These are phyloP conservation scores for Melitaea athalia DNA, from an alignment of 2,888 invertebrate species.

Conservation along the genomic window DNA sequence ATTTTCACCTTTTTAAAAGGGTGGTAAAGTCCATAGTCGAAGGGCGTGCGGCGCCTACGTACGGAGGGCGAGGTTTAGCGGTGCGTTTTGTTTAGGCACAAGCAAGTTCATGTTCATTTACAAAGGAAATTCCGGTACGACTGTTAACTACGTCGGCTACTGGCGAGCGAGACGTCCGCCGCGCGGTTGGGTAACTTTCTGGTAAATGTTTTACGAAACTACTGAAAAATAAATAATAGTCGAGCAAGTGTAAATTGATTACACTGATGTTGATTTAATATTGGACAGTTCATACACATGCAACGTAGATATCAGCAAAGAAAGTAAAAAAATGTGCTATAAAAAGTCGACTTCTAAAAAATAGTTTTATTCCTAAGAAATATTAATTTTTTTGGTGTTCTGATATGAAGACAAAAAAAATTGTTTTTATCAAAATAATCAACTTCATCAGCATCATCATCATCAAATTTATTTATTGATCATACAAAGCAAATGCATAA, in stretches of 20 bases:
- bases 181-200: constrained; percentile 11
- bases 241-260: not conserved
- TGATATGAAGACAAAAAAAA: too few relatives aligned
- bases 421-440: too few relatives aligned
- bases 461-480: too few relatives aligned
- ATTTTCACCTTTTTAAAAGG: constrained; percentile 16
- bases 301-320: too few relatives aligned
- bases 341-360: too few relatives aligned
- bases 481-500: too few relatives aligned
- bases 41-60: constrained; percentile 6
- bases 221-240: not conserved
- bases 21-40: constrained; percentile 21
- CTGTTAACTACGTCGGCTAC: not conserved
- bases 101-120: constrained; percentile 18
- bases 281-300: not conserved
- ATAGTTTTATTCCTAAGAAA: too few relatives aligned
- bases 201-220: not conserved
- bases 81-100: constrained; percentile 22
- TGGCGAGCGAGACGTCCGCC: not conserved
- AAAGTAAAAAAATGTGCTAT: too few relatives aligned
- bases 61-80: constrained; percentile 9
- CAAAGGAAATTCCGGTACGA: constrained; percentile 19
- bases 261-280: too few relatives aligned
- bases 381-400: too few relatives aligned
- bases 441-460: too few relatives aligned